Conservation (phyloP, 2,888 invertebrate species). For the Ophion obscuratus region DNA sequence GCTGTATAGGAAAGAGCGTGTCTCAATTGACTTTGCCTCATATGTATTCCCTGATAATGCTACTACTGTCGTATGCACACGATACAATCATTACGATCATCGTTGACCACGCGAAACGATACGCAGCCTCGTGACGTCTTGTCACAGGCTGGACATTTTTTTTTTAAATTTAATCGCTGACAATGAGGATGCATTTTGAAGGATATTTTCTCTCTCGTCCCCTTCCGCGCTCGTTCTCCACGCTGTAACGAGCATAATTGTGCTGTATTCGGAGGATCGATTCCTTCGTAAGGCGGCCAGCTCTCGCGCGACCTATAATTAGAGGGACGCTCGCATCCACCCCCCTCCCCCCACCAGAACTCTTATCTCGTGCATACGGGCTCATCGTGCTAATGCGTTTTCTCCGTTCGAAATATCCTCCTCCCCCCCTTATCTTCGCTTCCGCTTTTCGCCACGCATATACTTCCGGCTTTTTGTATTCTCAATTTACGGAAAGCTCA, state of each 20-base stretch:
- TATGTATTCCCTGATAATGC: neutral
- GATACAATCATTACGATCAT: neutral
- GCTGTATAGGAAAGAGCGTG: neutral
- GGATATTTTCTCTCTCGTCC: neutral
- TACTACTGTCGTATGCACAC: neutral
- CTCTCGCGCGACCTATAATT: slow-evolving; percentile 66
- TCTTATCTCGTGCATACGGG: slow-evolving; percentile 11
- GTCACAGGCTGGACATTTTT: too few relatives aligned
- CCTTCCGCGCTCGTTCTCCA: neutral
- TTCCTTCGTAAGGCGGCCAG: slow-evolving; percentile 63
- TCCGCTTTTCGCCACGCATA: neutral
- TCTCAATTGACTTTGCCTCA: slow-evolving; percentile 12
- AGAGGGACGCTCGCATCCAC: slow-evolving; percentile 62
- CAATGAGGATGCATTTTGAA: neutral
- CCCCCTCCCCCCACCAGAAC: slow-evolving; percentile 47
- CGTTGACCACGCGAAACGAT: slow-evolving; percentile 3
- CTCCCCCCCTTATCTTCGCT: neutral
- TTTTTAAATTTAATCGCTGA: neutral
- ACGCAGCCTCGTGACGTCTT: neutral
- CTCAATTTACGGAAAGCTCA: neutral
- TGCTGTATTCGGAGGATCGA: slow-evolving; percentile 62
- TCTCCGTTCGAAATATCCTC: neutral
- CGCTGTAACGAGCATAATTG: slow-evolving; percentile 42
- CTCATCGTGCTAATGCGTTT: neutral
- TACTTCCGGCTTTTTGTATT: neutral